Evolutionary conservation across 2,797 vertebrate species (phyloP).

Genomic region (Dromococcyx pavoninus): DNA sequence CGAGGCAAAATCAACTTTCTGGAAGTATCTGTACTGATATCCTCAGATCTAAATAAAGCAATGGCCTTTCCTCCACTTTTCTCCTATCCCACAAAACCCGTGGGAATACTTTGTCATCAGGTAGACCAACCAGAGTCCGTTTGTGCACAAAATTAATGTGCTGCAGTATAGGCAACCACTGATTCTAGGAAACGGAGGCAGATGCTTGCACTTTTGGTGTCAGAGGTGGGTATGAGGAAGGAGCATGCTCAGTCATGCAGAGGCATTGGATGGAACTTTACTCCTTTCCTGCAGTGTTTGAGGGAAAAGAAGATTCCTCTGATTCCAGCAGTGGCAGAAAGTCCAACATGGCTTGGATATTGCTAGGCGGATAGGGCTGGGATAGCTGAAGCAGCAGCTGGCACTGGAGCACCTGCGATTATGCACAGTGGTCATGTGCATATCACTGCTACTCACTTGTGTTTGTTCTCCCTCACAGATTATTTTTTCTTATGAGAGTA

Average conservation of each 20-base stretch:
- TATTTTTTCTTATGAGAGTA: not conserved
- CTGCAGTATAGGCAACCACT: not conserved
- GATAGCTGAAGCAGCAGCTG: not conserved
- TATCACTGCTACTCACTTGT: not conserved
- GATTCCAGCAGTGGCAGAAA: not conserved
- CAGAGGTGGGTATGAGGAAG: not conserved
- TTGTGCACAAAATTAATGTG: not conserved
- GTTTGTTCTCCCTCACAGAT: not conserved
- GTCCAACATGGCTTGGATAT: not conserved
- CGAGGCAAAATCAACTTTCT: not conserved
- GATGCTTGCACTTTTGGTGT: not conserved
- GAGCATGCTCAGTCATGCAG: not conserved
- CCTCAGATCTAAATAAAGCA: not conserved
- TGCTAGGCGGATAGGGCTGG: not conserved
- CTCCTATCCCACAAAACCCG: not conserved
- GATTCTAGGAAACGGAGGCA: not conserved
- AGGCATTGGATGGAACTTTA: not conserved
- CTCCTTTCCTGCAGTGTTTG: not conserved
- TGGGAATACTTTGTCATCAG: not conserved
- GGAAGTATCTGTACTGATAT: not conserved
- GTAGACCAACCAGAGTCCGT: not conserved
- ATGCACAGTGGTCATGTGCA: accelerated
- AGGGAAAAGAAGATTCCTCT: not conserved
- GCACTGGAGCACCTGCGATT: not conserved
- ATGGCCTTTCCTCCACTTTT: not conserved